Conservation (phyloP, 2,113 vertebrate genomes). For the Octodon degus region DNA sequence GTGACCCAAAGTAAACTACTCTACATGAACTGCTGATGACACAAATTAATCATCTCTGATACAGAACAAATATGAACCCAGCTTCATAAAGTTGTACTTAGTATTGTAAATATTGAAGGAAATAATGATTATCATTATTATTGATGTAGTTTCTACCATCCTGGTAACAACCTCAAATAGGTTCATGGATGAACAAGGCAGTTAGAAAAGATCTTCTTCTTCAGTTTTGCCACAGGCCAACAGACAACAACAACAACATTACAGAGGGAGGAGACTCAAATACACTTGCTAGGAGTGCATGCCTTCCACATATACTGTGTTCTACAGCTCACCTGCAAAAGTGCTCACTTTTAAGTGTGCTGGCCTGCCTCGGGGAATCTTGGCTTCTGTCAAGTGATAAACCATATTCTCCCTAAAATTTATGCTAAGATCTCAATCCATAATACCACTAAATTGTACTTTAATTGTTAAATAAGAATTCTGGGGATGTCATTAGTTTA, state of each 20-base stretch:
- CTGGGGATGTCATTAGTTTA: neutral
- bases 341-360: neutral
- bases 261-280: neutral
- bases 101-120: neutral
- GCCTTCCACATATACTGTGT: neutral
- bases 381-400: neutral
- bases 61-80: neutral
- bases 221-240: neutral
- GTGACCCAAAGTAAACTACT: neutral
- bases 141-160: neutral
- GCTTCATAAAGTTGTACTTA: neutral
- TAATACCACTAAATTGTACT: neutral
- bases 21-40: neutral
- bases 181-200: neutral
- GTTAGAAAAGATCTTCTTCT: neutral
- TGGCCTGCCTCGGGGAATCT: neutral
- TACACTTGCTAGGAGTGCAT: rapidly evolving
- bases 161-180: neutral
- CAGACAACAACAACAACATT: neutral
- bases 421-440: neutral
- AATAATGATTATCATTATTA: neutral
- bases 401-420: neutral
- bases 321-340: neutral
- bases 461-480: neutral
- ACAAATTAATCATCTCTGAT: neutral